Percentiles rank a stretch among this genome's conserved stretches.
phyloP scores from a whole-genome alignment of 2,797 vertebrate species.

The Acipenser ruthenus region DNA sequence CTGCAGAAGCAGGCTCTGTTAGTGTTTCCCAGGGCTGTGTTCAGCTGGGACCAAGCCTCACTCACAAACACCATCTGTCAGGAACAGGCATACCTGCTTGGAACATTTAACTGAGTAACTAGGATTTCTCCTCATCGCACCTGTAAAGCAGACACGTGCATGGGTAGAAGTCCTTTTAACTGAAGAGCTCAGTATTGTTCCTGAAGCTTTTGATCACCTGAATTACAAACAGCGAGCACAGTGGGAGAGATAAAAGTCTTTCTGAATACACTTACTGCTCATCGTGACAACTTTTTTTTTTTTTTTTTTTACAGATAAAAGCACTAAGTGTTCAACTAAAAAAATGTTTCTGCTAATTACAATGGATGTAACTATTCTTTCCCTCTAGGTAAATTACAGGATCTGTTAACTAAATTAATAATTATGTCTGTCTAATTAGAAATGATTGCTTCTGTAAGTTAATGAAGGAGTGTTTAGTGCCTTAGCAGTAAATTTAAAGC shows the following conservation, averaged over 20 bases:
- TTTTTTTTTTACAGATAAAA: slow-evolving; percentile 45
- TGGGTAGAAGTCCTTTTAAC: too few species aligned
- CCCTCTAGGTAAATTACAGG: slow-evolving; percentile 70
- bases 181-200: too few species aligned
- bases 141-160: slow-evolving; percentile 23
- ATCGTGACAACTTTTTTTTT: slow-evolving; percentile 47
- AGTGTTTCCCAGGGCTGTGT: slow-evolving; percentile 54
- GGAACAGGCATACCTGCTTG: slow-evolving; percentile 47
- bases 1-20: slow-evolving; percentile 55
- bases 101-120: slow-evolving; percentile 51
- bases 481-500: slow-evolving; percentile 57
- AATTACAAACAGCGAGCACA: slow-evolving; percentile 39
- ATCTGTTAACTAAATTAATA: slow-evolving; percentile 64
- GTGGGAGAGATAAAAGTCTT: slow-evolving; percentile 17
- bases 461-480: slow-evolving; percentile 45
- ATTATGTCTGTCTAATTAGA: slow-evolving; percentile 70
- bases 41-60: slow-evolving; percentile 72
- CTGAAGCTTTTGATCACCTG: not conserved
- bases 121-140: slow-evolving; percentile 35
- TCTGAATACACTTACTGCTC: slow-evolving; percentile 30
- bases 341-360: too few species aligned
- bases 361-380: slow-evolving; percentile 36
- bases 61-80: slow-evolving; percentile 81
- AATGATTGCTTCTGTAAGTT: slow-evolving; percentile 52
- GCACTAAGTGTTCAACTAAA: slow-evolving; percentile 9